A percentile compares a stretch with the other conserved stretches of the same genome.
phyloP scores from a whole-genome alignment of 1,140 invertebrate species.

The Manduca sexta region DNA sequence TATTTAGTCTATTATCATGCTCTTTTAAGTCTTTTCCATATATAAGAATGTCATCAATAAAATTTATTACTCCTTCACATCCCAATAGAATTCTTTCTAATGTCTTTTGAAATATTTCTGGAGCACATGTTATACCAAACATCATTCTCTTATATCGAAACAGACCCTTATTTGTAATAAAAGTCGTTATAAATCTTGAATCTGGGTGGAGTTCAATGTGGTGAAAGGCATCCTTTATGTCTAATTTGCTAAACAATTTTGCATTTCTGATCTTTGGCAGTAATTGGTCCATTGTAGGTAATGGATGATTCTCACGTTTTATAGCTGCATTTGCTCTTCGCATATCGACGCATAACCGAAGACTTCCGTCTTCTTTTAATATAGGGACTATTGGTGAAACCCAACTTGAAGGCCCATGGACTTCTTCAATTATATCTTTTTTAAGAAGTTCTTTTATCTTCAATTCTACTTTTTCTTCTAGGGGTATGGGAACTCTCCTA shows the following conservation, averaged over 20 bases:
- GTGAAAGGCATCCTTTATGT: conserved; percentile 29
- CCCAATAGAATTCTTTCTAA: too few species aligned
- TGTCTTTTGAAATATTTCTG: too few species aligned
- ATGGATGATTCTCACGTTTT: conserved; percentile 35
- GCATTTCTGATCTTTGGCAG: conserved; percentile 32
- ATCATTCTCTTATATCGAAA: conserved; percentile 23
- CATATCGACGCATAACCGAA: conserved; percentile 50
- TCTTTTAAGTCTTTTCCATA: too few species aligned
- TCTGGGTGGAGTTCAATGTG: conserved; percentile 20
- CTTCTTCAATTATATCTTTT: conserved; percentile 42
- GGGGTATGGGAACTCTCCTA: conserved; percentile 34
- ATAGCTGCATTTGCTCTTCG: conserved; percentile 42
- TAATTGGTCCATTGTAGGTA: conserved; percentile 39
- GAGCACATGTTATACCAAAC: too few species aligned
- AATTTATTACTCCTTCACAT: too few species aligned
- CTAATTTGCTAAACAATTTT: too few species aligned
- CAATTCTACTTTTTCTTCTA: conserved; percentile 21
- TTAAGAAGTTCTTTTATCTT: conserved; percentile 31
- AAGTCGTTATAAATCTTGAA: conserved; percentile 19
- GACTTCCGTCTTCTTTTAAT: conserved; percentile 35
- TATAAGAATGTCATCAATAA: too few species aligned
- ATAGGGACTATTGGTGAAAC: conserved; percentile 46
- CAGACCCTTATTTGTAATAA: conserved; percentile 18
- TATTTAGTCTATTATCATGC: too few species aligned
- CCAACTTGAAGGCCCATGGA: conserved; percentile 38